Conservation (phyloP, 2,888 invertebrate genomes). For the Galerucella calmariensis region DNA sequence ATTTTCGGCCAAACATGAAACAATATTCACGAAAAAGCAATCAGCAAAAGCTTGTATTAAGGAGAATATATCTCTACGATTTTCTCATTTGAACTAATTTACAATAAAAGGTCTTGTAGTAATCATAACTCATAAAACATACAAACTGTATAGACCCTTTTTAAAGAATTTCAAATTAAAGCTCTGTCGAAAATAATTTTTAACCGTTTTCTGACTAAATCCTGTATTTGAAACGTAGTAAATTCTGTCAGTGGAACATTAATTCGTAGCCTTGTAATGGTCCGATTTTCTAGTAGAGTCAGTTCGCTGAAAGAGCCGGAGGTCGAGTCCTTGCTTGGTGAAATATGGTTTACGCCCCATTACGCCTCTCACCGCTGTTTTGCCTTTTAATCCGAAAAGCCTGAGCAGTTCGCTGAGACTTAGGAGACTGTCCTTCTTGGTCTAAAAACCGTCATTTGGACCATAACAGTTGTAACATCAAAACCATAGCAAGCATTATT, state of each 20-base stretch:
- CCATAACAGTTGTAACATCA: not conserved
- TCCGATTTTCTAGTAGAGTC: constrained; percentile 50
- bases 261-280: constrained; percentile 46
- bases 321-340: constrained; percentile 46
- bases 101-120: too few species aligned
- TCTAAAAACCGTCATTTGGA: not conserved
- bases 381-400: constrained; percentile 50
- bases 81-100: too few species aligned
- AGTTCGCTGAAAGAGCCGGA: constrained; percentile 46
- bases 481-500: not conserved
- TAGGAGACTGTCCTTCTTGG: constrained; percentile 18
- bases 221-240: constrained; percentile 30
- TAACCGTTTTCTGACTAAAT: constrained; percentile 19
- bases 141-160: not conserved
- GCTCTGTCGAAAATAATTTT: constrained; percentile 14
- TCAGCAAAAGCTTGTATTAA: too few species aligned
- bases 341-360: constrained; percentile 57
- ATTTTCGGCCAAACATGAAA: too few species aligned
- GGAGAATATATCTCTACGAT: too few species aligned
- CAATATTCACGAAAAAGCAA: too few species aligned
- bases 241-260: constrained; percentile 41
- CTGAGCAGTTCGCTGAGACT: constrained; percentile 32
- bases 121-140: too few species aligned
- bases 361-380: constrained; percentile 56
- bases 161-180: not conserved